phyloP scores from a whole-genome alignment of 1,140 invertebrate genomes.

The Drusus annulatus region DNA sequence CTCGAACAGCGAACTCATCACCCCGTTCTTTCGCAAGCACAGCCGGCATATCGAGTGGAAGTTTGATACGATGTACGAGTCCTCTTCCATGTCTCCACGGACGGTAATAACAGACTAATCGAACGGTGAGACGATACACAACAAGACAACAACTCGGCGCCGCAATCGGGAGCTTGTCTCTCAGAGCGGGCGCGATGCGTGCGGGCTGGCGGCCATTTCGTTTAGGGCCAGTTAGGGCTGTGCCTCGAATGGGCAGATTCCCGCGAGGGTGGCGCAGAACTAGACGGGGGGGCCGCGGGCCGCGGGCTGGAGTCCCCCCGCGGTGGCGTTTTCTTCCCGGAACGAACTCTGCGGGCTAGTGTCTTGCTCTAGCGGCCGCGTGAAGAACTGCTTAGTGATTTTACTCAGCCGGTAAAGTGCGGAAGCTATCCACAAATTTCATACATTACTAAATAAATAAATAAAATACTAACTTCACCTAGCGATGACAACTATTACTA shows the following conservation, averaged over 20 bases:
- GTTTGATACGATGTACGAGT: conserved; percentile 71
- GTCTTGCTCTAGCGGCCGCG: conserved; percentile 1
- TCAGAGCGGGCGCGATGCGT: conserved; percentile 25
- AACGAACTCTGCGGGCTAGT: neutral
- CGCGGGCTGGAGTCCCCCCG: conserved; percentile 31
- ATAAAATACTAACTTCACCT: no score
- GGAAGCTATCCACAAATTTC: no score
- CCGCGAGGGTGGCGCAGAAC: conserved; percentile 39
- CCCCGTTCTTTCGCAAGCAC: conserved; percentile 72
- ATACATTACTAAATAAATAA: no score
- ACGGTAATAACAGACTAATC: neutral
- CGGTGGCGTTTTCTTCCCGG: conserved; percentile 41
- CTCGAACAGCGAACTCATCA: conserved; percentile 73
- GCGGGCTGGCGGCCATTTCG: conserved; percentile 48
- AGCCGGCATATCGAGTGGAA: conserved; percentile 72
- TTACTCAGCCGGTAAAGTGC: no score
- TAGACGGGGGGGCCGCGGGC: conserved; percentile 8
- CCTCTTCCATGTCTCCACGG: conserved; percentile 67
- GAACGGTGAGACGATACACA: neutral
- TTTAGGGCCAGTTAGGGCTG: conserved; percentile 42
- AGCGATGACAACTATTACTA: no score
- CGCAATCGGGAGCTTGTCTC: no score
- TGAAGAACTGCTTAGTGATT: neutral
- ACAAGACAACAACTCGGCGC: no score
- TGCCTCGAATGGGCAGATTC: conserved; percentile 53